Percentiles rank a stretch among this genome's conserved stretches.
Conservation (phyloP, 2,888 invertebrate species). For the Laothoe populi region DNA sequence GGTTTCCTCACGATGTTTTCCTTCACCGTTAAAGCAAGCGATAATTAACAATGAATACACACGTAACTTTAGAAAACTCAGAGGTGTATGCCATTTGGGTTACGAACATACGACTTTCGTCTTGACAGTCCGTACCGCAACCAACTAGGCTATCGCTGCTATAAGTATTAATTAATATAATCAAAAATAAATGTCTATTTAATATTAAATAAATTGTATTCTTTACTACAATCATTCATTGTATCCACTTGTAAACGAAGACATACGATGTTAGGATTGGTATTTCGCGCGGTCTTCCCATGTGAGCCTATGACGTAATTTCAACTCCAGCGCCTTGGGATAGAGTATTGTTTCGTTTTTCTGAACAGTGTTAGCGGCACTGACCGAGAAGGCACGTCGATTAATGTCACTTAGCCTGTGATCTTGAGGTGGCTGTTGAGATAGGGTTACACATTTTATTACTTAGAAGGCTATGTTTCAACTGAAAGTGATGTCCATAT, state of each 20-base stretch:
- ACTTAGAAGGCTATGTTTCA: constrained; percentile 77
- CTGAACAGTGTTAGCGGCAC: constrained; percentile 11
- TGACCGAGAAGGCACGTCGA: constrained; percentile 55
- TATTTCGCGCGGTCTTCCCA: constrained; percentile 8
- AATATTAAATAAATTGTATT: background rate
- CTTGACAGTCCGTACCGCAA: no score
- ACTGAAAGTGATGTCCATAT: constrained; percentile 51
- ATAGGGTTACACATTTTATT: constrained; percentile 78
- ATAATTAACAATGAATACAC: no score
- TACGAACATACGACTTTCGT: no score
- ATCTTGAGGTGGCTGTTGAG: constrained; percentile 68
- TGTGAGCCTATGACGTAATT: background rate
- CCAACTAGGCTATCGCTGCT: no score
- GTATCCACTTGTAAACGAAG: constrained; percentile 23
- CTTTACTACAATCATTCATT: constrained; percentile 19
- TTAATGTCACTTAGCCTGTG: constrained; percentile 82
- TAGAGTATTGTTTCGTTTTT: background rate
- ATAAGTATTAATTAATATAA: background rate
- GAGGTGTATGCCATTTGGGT: no score
- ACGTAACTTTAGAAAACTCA: no score
- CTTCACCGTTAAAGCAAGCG: no score
- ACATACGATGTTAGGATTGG: constrained; percentile 17
- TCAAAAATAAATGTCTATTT: background rate
- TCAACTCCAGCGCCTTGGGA: background rate
- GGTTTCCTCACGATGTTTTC: no score